Evolutionary conservation across 2,113 vertebrate species (phyloP).

Genomic region (Empidonax alnorum): DNA sequence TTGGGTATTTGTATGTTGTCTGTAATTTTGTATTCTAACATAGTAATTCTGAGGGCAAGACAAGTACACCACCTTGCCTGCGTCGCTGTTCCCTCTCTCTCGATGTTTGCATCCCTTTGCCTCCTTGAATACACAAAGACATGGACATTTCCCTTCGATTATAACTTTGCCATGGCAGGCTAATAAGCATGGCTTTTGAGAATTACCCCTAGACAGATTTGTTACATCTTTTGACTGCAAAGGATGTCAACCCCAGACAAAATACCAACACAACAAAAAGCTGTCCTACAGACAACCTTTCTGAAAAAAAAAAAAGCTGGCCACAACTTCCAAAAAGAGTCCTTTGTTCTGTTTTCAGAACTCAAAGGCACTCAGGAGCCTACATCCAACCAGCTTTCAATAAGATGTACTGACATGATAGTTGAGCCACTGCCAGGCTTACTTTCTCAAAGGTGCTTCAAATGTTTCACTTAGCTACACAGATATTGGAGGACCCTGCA

Average conservation of each 20-base stretch:
- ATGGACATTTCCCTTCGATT: not conserved
- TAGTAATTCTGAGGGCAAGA: conserved; percentile 19
- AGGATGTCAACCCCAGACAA: not conserved
- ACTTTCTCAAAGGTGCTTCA: not conserved
- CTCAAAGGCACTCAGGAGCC: not conserved
- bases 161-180: not conserved
- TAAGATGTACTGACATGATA: not conserved
- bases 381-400: not conserved
- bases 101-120: not conserved
- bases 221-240: not conserved
- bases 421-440: not conserved
- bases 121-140: not conserved
- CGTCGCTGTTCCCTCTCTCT: not conserved
- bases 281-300: not conserved
- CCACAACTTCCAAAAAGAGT: not conserved
- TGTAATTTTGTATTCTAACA: conserved; percentile 29
- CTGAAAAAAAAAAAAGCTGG: not conserved
- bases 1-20: not conserved
- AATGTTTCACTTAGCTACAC: not conserved
- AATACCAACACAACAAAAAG: not conserved
- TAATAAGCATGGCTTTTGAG: not conserved
- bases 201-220: not conserved
- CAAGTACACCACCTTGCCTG: not conserved
- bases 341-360: not conserved
- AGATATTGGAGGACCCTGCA: not conserved